Percentiles rank a stretch among this genome's conserved stretches.
Conservation (phyloP, 2,888 invertebrate species). For the Napeogenes inachia region DNA sequence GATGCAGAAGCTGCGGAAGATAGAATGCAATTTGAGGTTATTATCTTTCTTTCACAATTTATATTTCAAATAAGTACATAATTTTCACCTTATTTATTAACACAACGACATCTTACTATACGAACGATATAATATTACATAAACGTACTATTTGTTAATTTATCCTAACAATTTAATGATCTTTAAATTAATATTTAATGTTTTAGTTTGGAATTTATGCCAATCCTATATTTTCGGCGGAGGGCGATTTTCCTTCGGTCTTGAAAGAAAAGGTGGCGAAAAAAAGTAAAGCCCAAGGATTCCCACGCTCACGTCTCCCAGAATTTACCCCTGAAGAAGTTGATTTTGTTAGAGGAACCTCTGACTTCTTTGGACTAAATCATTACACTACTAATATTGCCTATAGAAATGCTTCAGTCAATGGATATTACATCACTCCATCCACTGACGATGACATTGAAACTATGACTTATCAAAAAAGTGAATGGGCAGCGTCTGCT, state of each 20-base stretch:
- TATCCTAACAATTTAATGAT: too few species aligned
- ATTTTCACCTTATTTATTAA: too few species aligned
- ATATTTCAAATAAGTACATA: background rate
- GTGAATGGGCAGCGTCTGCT: slow-evolving; percentile 34
- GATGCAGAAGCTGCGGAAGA: slow-evolving; percentile 61
- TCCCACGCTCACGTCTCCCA: slow-evolving; percentile 55
- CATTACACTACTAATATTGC: slow-evolving; percentile 73
- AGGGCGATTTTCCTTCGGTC: slow-evolving; percentile 78
- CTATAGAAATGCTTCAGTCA: slow-evolving; percentile 34
- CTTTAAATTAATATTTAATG: background rate
- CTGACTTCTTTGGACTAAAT: slow-evolving; percentile 72
- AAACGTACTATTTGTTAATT: too few species aligned
- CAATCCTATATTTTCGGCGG: slow-evolving; percentile 76
- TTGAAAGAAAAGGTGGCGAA: slow-evolving; percentile 73
- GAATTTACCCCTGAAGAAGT: slow-evolving; percentile 56
- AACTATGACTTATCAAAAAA: slow-evolving; percentile 27
- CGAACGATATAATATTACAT: too few species aligned
- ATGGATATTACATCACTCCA: slow-evolving; percentile 24
- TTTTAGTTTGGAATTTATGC: slow-evolving; percentile 70
- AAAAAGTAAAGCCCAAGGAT: slow-evolving; percentile 69
- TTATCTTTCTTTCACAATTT: background rate
- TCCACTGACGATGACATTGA: slow-evolving; percentile 34
- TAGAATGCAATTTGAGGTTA: slow-evolving; percentile 45
- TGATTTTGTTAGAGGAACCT: slow-evolving; percentile 39
- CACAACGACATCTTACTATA: too few species aligned